phyloP scores from a whole-genome alignment of 2,113 vertebrate species.

The Proterorhinus semilunaris region DNA sequence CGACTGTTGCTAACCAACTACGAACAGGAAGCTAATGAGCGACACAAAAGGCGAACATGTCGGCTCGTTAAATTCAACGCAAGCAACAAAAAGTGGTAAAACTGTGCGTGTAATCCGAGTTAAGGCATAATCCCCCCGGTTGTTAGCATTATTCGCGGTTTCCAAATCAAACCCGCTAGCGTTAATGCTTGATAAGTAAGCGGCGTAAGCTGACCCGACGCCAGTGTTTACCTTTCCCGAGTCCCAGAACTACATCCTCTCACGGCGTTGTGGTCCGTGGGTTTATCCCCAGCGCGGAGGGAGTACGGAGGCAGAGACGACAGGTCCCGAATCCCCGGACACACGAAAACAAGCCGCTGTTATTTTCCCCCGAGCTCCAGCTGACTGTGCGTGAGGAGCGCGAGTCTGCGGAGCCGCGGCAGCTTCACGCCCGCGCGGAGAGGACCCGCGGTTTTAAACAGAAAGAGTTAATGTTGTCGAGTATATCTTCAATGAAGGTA shows the following conservation, averaged over 20 bases:
- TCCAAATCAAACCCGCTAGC: constrained; percentile 7
- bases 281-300: background rate
- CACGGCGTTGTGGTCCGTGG: background rate
- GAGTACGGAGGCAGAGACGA: background rate
- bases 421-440: too few species aligned
- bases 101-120: background rate
- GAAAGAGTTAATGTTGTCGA: too few species aligned
- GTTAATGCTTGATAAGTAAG: constrained; percentile 30
- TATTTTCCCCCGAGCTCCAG: constrained; percentile 40
- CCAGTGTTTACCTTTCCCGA: constrained; percentile 30
- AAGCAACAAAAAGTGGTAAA: background rate
- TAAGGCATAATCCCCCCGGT: background rate
- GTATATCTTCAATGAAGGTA: too few species aligned
- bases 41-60: background rate
- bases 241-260: constrained; percentile 9
- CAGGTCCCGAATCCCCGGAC: background rate
- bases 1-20: constrained; percentile 42
- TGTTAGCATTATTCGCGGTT: background rate
- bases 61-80: background rate
- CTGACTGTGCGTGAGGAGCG: constrained; percentile 37
- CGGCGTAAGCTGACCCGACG: constrained; percentile 49
- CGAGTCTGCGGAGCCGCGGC: too few species aligned
- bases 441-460: too few species aligned
- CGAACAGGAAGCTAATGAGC: constrained; percentile 19
- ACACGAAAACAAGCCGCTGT: constrained; percentile 36